phyloP scores from a whole-genome alignment of 1,140 invertebrate species.

The Lucilia cuprina region DNA sequence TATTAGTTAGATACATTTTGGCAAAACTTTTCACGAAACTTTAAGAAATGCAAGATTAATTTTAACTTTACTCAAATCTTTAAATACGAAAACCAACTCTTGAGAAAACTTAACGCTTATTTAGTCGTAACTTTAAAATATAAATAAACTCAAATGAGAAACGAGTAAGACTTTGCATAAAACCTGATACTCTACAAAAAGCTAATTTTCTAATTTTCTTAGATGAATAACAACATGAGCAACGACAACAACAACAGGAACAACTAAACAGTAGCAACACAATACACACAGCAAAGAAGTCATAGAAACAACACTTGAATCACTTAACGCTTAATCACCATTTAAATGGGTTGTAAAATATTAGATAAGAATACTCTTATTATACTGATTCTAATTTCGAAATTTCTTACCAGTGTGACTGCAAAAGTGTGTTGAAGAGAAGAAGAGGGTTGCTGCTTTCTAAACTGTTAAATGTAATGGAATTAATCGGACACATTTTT shows the following conservation, averaged over 20 bases:
- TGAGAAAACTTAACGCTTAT: no score
- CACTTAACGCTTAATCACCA: constrained; percentile 13
- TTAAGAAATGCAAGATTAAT: no score
- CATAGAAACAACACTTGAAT: not conserved
- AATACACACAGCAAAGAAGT: not conserved
- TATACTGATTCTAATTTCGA: not conserved
- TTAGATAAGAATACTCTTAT: not conserved
- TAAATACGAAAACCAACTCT: no score
- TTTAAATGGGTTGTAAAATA: constrained; percentile 15
- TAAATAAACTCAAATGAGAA: no score
- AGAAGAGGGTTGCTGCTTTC: not conserved
- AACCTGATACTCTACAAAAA: not conserved
- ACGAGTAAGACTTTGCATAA: no score
- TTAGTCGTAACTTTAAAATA: no score
- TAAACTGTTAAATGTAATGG: constrained; percentile 5
- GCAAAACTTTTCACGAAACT: no score
- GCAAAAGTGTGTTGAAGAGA: no score
- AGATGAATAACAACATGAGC: not conserved
- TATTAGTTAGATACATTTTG: no score
- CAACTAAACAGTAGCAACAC: not conserved
- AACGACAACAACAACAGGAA: not conserved
- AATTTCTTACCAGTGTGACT: no score
- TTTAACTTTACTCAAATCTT: no score
- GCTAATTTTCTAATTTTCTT: constrained; percentile 7
- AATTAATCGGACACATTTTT: constrained; percentile 1